Percentiles rank a stretch among this genome's conserved stretches.
Conservation (phyloP, 2,113 vertebrate genomes). For the Ameiurus melas region DNA sequence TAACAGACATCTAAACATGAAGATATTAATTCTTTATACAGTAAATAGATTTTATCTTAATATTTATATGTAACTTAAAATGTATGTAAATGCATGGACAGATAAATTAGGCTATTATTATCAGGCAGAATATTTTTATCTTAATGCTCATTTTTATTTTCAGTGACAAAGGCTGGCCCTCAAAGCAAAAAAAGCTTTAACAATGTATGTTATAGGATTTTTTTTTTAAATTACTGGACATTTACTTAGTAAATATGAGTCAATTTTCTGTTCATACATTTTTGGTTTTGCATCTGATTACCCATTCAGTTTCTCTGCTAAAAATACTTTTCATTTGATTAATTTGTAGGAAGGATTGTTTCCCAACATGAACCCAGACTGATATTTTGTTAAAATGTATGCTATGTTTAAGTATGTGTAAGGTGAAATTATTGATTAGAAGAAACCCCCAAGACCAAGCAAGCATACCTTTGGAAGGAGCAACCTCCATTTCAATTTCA, state of each 20-base stretch:
- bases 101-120: not conserved
- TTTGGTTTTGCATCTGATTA: not conserved
- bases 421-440: not conserved
- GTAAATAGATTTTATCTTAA: not conserved
- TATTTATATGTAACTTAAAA: not conserved
- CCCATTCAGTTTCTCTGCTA: not conserved
- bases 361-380: not conserved
- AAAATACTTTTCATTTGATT: not conserved
- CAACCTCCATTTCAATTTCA: conserved; percentile 25
- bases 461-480: conserved; percentile 49
- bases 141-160: not conserved
- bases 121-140: not conserved
- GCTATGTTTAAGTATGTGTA: not conserved
- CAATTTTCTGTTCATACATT: not conserved
- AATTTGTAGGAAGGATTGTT: too few relatives aligned
- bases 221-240: not conserved
- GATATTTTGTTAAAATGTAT: not conserved
- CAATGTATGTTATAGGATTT: not conserved
- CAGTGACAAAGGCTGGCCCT: not conserved
- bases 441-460: not conserved
- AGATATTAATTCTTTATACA: not conserved
- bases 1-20: not conserved
- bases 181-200: too few relatives aligned
- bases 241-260: not conserved
- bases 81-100: not conserved